Evolutionary conservation across 2,113 vertebrate species (phyloP).

Genomic region (Muntiacus reevesi): DNA sequence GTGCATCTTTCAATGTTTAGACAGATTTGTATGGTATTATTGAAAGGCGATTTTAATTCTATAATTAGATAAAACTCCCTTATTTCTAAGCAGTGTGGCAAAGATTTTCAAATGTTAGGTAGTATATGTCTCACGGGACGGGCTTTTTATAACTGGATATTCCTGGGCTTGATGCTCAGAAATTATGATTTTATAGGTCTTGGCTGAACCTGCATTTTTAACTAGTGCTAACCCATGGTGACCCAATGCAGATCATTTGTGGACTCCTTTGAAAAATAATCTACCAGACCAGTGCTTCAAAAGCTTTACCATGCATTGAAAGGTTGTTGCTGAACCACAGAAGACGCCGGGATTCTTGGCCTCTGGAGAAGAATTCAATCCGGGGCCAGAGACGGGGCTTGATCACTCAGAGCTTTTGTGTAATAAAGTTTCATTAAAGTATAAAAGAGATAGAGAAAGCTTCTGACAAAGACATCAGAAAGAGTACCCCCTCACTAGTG

Average conservation of each 20-base stretch:
- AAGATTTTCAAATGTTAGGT: not conserved
- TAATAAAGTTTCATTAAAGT: not conserved
- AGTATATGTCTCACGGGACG: not conserved
- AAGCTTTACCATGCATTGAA: not conserved
- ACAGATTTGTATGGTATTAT: not conserved
- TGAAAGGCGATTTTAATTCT: not conserved
- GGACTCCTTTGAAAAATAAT: not conserved
- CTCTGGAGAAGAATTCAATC: not conserved
- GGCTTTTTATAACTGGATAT: not conserved
- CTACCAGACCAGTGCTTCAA: not conserved
- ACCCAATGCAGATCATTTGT: not conserved
- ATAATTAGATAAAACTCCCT: not conserved
- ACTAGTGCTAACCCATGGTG: not conserved
- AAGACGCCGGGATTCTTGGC: rapidly evolving
- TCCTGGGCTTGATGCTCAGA: not conserved
- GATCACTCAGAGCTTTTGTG: not conserved
- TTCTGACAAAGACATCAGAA: not conserved
- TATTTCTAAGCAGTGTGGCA: not conserved
- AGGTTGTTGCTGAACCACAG: not conserved
- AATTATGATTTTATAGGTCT: not conserved
- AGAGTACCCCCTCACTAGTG: not conserved
- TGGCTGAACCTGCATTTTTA: not conserved
- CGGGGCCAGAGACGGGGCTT: not conserved
- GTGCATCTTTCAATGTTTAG: not conserved
- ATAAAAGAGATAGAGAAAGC: not conserved